Percentiles rank a stretch among this genome's conserved stretches.
Conservation (phyloP, 2,113 vertebrate species). For the Ellobius talpinus region DNA sequence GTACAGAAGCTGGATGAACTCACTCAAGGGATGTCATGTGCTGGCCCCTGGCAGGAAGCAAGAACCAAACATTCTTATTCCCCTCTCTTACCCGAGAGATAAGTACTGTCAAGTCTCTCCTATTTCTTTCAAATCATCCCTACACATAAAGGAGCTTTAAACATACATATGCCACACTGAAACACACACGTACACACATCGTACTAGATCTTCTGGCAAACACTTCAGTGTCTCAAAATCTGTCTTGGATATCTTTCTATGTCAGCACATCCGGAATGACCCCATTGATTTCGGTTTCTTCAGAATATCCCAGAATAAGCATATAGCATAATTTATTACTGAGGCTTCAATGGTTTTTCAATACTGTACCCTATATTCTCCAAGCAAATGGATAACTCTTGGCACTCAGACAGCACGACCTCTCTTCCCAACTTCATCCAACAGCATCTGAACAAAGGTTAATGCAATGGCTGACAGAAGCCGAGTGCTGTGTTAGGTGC, state of each 20-base stretch:
- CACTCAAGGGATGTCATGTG: neutral
- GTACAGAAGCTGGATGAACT: neutral
- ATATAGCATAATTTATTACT: neutral
- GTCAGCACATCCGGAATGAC: neutral
- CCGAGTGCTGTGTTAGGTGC: neutral
- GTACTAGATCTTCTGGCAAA: neutral
- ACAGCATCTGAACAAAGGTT: neutral
- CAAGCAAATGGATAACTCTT: neutral
- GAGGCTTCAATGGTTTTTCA: neutral
- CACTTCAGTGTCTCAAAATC: neutral
- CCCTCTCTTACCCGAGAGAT: neutral
- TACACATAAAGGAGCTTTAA: neutral
- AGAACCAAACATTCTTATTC: neutral
- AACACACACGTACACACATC: neutral
- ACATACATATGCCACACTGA: neutral
- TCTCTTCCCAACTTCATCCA: neutral
- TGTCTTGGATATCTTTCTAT: neutral
- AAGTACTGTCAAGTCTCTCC: neutral
- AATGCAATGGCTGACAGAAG: neutral
- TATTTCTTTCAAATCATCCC: neutral
- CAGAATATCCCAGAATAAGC: neutral
- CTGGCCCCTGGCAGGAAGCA: neutral
- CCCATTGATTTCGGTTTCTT: conserved; percentile 1
- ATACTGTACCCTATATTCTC: conserved; percentile 20
- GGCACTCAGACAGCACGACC: neutral